Conservation (phyloP, 2,888 invertebrate genomes). For the Tiphia femorata region DNA sequence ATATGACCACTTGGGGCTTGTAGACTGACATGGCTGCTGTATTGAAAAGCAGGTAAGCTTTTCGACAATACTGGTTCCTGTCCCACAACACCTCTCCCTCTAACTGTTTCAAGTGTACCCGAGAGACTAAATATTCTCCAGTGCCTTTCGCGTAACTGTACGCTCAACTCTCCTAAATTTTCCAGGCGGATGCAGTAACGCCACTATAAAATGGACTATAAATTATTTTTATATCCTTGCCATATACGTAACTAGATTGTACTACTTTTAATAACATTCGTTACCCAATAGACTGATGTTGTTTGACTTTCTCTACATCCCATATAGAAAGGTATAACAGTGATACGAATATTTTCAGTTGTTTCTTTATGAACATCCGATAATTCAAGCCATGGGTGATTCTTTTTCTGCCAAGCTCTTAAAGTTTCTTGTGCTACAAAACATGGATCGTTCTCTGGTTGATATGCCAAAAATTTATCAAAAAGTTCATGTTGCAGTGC, state of each 20-base stretch:
- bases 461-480: slow-evolving; percentile 91
- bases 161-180: slow-evolving; percentile 89
- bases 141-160: slow-evolving; percentile 95
- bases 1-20: slow-evolving; percentile 98
- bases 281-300: slow-evolving; percentile 93
- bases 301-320: slow-evolving; percentile 93
- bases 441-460: slow-evolving; percentile 87
- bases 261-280: slow-evolving; percentile 5
- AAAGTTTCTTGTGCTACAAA: slow-evolving; percentile 91
- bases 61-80: slow-evolving; percentile 95
- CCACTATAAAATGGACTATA: slow-evolving; percentile 78
- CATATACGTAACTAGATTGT: background rate
- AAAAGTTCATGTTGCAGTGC: slow-evolving; percentile 97
- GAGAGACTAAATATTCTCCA: slow-evolving; percentile 97
- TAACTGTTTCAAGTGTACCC: slow-evolving; percentile 92
- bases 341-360: slow-evolving; percentile 95
- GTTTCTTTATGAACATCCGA: slow-evolving; percentile 98
- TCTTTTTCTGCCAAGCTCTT: slow-evolving; percentile 96
- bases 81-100: slow-evolving; percentile 97
- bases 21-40: slow-evolving; percentile 96
- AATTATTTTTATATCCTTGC: slow-evolving; percentile 9
- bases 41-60: slow-evolving; percentile 94
- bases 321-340: slow-evolving; percentile 99
- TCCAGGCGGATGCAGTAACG: slow-evolving; percentile 97
- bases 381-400: slow-evolving; percentile 96